Evolutionary conservation across 2,113 vertebrate genomes (phyloP), one percentile per base, ranked within the genome.

Genomic region (Buteo buteo): DNA sequence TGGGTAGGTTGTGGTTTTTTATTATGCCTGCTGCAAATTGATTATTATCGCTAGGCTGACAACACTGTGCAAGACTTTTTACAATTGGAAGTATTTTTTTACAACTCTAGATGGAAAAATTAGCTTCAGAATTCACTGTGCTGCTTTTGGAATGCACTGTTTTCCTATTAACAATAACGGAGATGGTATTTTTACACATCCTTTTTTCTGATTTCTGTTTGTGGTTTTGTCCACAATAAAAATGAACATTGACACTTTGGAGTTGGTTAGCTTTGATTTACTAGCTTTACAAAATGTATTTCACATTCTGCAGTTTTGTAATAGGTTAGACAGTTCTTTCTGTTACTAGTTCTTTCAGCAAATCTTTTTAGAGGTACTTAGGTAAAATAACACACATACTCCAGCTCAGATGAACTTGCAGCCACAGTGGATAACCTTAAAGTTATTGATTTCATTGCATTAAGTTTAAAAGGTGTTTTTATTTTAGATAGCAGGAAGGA

Each of bases 131-230:
- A 71, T 85, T 74, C 34, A 36, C 18, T 54, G 7, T 54, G 7
- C 31, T 78, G 16, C 59, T 77, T 91, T 70, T 81, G 36, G 20
- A 81, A 47, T 78, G 28, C 24, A 8, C 10, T 49, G 4, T 59
- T 65, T 69, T 36, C 26, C 26, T 52, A 1, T 52, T 72, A 50
- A 36, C 14, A 66, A 8, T 65, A 38, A 52, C 3, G 9, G 36
- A 81, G 13, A 7, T 1, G 0, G 8, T 69, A 40, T 17, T 74
- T 84, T 74, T 57, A 24, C 4, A 82, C 8, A 2, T 28, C 1
- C 3, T 22, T 19, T 66, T 82, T 92, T 36, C 32, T 66, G n/a
- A 49, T 49, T 89, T 66, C 25, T 50, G 1, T 81, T 78, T 70
- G 58, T 80, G 13, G 7, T 70, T 82, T 24, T 34, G 11, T 78